These are phyloP conservation scores for Drosophila pseudotalamancana DNA, from an alignment of 2,888 invertebrate species.

Conservation along the genomic window DNA sequence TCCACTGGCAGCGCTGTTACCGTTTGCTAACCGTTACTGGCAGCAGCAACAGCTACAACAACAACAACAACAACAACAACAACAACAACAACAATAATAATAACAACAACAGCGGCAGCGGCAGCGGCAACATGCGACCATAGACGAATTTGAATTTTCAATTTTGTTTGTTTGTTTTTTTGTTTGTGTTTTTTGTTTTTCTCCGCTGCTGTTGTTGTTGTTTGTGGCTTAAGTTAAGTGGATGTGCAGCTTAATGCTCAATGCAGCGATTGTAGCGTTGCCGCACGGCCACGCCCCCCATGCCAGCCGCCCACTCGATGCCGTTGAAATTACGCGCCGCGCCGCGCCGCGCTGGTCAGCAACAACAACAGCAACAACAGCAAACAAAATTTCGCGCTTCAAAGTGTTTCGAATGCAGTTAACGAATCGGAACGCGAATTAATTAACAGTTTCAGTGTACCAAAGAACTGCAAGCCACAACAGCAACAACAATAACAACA, in stretches of 20 bases:
- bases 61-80: conserved; percentile 13
- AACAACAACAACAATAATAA: conserved; percentile 22
- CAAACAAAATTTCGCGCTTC: conserved; percentile 74
- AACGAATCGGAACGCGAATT: conserved; percentile 82
- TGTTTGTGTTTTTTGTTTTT: conserved; percentile 21
- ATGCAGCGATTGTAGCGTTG: conserved; percentile 49
- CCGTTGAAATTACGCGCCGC: conserved; percentile 44
- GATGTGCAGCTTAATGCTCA: conserved; percentile 40
- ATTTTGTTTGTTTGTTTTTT: conserved; percentile 28
- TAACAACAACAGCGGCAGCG: conserved; percentile 16
- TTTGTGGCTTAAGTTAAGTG: conserved; percentile 13
- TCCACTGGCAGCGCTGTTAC: conserved; percentile 52
- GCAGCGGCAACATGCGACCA: conserved; percentile 57
- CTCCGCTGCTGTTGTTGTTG: conserved; percentile 26
- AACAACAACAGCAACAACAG: conserved; percentile 37
- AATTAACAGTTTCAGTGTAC: conserved; percentile 78
- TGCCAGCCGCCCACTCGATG: conserved; percentile 37
- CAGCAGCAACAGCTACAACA: conserved; percentile 28
- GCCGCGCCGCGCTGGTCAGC: conserved; percentile 47
- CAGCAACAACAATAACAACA: conserved; percentile 23
- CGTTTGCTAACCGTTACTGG: conserved; percentile 68
- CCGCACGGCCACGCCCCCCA: conserved; percentile 47
- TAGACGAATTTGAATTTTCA: conserved; percentile 53
- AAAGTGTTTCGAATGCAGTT: conserved; percentile 76
- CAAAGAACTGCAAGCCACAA: conserved; percentile 69